Percentiles rank a stretch among this genome's conserved stretches.
Evolutionary conservation across 2,888 invertebrate genomes (phyloP).

Genomic region (Drosophila mercatorum): DNA sequence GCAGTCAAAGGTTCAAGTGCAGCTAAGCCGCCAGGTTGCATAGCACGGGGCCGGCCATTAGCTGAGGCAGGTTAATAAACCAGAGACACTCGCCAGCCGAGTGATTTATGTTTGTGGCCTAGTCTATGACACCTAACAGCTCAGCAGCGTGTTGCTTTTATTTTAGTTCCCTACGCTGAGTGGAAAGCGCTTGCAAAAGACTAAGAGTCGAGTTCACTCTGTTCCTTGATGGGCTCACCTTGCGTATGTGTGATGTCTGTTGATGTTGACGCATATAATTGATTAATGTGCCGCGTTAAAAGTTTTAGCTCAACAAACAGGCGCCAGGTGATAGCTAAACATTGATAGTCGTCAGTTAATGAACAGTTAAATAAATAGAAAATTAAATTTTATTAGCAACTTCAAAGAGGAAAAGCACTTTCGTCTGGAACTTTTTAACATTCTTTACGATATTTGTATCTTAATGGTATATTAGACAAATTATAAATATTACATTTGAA

Average conservation of each 20-base stretch:
- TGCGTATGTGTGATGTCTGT: constrained; percentile 65
- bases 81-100: constrained; percentile 50
- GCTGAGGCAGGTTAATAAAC: constrained; percentile 68
- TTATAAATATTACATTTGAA: not conserved
- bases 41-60: constrained; percentile 66
- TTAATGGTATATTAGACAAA: not conserved
- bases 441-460: not conserved
- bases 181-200: constrained; percentile 30
- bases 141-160: constrained; percentile 61
- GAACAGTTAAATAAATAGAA: constrained; percentile 3
- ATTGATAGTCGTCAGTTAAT: constrained; percentile 25
- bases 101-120: constrained; percentile 73
- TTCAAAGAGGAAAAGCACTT: no score
- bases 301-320: constrained; percentile 40
- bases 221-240: constrained; percentile 36
- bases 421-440: not conserved
- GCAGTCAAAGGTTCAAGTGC: constrained; percentile 74
- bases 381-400: not conserved
- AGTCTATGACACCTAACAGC: constrained; percentile 71
- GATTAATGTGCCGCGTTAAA: constrained; percentile 51
- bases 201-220: constrained; percentile 11
- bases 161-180: constrained; percentile 32
- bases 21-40: constrained; percentile 49
- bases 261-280: constrained; percentile 45
- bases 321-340: constrained; percentile 47